Evolutionary conservation across 2,113 vertebrate genomes (phyloP).

Genomic region (Nematolebias whitei): DNA sequence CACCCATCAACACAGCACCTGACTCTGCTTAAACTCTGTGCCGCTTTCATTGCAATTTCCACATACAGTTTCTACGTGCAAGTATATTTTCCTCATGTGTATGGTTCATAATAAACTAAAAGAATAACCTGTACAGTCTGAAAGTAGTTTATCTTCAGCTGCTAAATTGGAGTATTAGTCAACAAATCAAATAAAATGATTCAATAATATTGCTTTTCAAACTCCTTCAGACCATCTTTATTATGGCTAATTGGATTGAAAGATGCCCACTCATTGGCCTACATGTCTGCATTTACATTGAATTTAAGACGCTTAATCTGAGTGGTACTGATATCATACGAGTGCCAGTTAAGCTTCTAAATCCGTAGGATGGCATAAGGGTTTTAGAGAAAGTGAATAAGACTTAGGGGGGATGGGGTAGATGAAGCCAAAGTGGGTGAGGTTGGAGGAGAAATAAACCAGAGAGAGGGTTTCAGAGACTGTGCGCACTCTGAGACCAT

Average conservation of each 20-base stretch:
- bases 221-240: constrained; percentile 70
- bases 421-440: constrained; percentile 15
- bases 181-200: constrained; percentile 56
- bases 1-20: background rate
- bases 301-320: constrained; percentile 76
- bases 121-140: constrained; percentile 10
- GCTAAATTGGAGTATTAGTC: constrained; percentile 41
- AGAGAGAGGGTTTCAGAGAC: constrained; percentile 50
- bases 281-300: constrained; percentile 75
- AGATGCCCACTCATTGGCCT: constrained; percentile 75
- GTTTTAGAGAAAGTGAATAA: constrained; percentile 45
- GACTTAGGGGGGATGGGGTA: constrained; percentile 26
- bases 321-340: constrained; percentile 79
- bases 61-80: constrained; percentile 3
- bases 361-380: constrained; percentile 71
- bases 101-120: constrained; percentile 1
- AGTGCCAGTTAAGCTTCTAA: constrained; percentile 79
- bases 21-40: background rate
- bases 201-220: constrained; percentile 63
- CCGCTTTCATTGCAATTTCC: constrained; percentile 13
- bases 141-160: constrained; percentile 32
- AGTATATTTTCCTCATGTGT: constrained; percentile 11
- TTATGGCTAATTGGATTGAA: constrained; percentile 80
- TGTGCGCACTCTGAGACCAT: constrained; percentile 54
- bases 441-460: constrained; percentile 40